These are phyloP conservation scores for Macrobrachium nipponense DNA, from an alignment of 1,140 invertebrate species.

Conservation along the genomic window DNA sequence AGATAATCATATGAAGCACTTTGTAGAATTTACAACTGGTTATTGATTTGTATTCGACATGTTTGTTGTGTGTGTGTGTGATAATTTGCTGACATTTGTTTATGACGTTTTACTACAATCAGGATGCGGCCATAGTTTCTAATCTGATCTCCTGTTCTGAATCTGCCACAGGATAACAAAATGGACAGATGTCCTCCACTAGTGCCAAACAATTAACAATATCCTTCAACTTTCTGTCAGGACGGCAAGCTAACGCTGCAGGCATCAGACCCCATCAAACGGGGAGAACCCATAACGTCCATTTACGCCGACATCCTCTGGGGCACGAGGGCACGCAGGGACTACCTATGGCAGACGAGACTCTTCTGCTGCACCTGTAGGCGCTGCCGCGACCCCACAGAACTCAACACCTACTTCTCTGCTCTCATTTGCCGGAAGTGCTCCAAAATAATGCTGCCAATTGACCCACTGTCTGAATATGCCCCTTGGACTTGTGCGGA, in stretches of 20 bases:
- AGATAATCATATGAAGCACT: too few relatives aligned
- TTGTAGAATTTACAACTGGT: too few relatives aligned
- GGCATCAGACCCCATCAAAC: slow-evolving; percentile 52
- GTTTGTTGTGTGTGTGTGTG: too few relatives aligned
- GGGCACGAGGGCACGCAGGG: slow-evolving; percentile 77
- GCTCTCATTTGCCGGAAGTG: slow-evolving; percentile 56
- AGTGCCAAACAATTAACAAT: not conserved
- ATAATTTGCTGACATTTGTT: too few relatives aligned
- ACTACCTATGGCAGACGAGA: slow-evolving; percentile 72
- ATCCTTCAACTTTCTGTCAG: slow-evolving; percentile 78
- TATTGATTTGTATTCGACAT: too few relatives aligned
- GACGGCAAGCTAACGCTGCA: slow-evolving; percentile 71
- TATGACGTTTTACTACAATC: too few relatives aligned
- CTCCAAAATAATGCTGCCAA: slow-evolving; percentile 69
- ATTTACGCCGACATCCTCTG: slow-evolving; percentile 80
- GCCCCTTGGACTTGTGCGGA: slow-evolving; percentile 76
- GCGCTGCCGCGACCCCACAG: slow-evolving; percentile 63
- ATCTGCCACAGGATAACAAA: too few relatives aligned
- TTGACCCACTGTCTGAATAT: slow-evolving; percentile 73
- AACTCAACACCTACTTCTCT: slow-evolving; percentile 62
- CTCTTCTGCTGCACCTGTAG: slow-evolving; percentile 56
- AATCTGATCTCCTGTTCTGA: too few relatives aligned
- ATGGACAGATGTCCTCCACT: too few relatives aligned
- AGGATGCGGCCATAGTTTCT: too few relatives aligned
- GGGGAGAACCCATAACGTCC: slow-evolving; percentile 59